These are phyloP conservation scores for Apodemus sylvaticus DNA, from an alignment of 2,113 vertebrate genomes.

Conservation along the genomic window DNA sequence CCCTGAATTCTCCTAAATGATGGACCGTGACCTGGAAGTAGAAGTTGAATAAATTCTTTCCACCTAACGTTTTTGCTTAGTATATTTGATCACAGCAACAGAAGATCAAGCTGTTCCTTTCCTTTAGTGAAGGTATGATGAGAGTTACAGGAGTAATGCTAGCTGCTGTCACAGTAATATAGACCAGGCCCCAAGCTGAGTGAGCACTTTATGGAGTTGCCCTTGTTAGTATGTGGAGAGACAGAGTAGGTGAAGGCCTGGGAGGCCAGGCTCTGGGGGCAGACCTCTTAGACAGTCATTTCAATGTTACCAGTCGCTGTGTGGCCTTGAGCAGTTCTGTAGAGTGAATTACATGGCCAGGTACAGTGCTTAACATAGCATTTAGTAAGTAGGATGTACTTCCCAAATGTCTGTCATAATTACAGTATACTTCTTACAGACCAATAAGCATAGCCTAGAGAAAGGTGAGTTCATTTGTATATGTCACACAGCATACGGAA, in stretches of 20 bases:
- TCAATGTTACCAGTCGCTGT: background rate
- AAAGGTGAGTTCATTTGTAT: background rate
- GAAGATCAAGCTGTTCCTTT: background rate
- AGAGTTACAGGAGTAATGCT: background rate
- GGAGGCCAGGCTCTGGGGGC: background rate
- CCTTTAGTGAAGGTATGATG: background rate
- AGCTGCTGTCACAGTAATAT: background rate
- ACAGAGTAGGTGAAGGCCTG: background rate
- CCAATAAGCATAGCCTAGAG: constrained; percentile 36
- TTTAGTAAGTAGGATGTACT: constrained; percentile 28
- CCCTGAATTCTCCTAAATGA: background rate
- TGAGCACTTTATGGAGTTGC: background rate
- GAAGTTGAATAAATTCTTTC: background rate
- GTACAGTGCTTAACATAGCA: background rate
- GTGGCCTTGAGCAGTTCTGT: background rate
- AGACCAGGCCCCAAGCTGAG: background rate
- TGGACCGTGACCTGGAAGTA: background rate
- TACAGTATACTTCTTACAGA: background rate
- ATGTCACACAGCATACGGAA: background rate
- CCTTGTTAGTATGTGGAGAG: background rate
- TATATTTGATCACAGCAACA: background rate
- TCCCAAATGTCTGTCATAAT: constrained; percentile 13
- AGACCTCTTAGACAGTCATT: background rate
- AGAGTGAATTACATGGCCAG: constrained; percentile 5
- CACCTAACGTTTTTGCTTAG: background rate